Base-by-base conservation (phyloP, 2,113 vertebrate genomes). In the Calcarius ornatus region DNA sequence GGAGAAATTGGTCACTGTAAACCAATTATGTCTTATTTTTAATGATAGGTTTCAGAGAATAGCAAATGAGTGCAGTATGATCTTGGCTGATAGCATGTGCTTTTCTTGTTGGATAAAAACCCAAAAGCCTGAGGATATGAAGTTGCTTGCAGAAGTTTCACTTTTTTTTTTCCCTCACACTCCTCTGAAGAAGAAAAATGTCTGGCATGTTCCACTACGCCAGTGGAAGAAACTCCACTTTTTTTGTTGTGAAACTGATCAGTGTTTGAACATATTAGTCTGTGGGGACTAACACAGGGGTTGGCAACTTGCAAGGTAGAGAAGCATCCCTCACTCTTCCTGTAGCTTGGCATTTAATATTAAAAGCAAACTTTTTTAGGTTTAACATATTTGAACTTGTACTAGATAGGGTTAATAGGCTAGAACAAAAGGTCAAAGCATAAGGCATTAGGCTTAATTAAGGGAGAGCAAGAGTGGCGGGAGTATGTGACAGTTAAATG, bases 401-500 rank as follows among this genome's bases (percentile, higher is more conserved):
- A 97, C 97, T 97, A 97, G 97, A 98, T 98, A 97, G 97, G 97
- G 98, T 98, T 98, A 98, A 98, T 97, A 98, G 98, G 98, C 97
- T 97, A 98, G 98, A 98, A 98, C 98, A 98, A 96, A 96, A 97
- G 98, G 98, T 99, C 98, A 98, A 94, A 96, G 97, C 97, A 97
- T 98, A 98, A 98, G 98, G 98, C 98, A 97, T 98, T 98, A 97
- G 97, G 98, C 96, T 98, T 98, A 98, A 98, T 98, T 98, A 98
- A 98, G 96, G 97, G 97, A 97, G 98, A 97, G 97, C 98, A 96
- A 97, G 96, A 98, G 98, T 97, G 98, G 97, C 97, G 78, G 95
- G 97, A 97, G 97, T 98, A 97, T 98, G 97, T 98, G 98, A 98
- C 97, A 98, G 98, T 98, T 98, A 98, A 98, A 98, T 98, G 98